These are phyloP conservation scores for Lophotriccus pileatus DNA, from an alignment of 2,797 vertebrate genomes.

Conservation along the genomic window DNA sequence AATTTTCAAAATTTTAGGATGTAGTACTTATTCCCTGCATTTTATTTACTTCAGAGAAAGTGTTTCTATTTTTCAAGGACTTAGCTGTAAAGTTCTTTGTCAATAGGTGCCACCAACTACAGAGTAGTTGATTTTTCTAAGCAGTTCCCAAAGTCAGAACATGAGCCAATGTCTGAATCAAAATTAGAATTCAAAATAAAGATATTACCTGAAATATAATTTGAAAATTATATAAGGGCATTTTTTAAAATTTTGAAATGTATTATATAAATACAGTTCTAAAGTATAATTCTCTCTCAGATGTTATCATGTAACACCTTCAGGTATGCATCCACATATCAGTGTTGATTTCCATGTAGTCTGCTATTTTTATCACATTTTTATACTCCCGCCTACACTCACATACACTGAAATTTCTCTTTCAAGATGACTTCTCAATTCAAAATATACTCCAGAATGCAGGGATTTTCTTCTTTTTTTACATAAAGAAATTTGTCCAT, in stretches of 20 bases:
- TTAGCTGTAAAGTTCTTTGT: not conserved
- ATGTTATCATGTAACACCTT: not conserved
- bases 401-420: constrained; percentile 8
- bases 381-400: constrained; percentile 24
- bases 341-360: not conserved
- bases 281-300: not conserved
- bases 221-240: not conserved
- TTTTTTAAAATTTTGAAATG: not conserved
- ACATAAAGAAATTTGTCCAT: not conserved
- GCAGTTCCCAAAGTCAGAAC: not conserved
- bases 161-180: not conserved
- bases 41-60: not conserved
- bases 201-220: not conserved
- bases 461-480: not conserved
- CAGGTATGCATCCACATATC: not conserved
- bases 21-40: not conserved
- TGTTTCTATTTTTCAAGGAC: not conserved
- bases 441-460: constrained; percentile 6
- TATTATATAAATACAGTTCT: not conserved
- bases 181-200: not conserved
- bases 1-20: not conserved
- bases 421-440: constrained; percentile 34
- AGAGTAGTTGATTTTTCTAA: not conserved
- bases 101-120: not conserved
- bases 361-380: constrained; percentile 47